A percentile compares a stretch with the other conserved stretches of the same genome.
Conservation (phyloP, 2,797 vertebrate genomes). For the Bovichtus diacanthus region DNA sequence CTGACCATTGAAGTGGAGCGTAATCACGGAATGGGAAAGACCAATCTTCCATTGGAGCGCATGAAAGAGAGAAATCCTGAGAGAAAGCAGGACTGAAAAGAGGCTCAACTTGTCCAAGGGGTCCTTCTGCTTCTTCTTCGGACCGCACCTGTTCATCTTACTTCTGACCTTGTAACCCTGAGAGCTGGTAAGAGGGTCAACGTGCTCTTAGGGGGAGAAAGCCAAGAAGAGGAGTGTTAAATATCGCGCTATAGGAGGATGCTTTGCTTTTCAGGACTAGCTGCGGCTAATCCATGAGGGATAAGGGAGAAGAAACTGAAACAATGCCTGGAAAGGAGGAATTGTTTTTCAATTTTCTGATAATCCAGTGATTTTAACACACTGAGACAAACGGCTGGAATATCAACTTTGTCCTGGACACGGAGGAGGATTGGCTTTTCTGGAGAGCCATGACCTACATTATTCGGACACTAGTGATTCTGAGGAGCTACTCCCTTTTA, state of each 20-base stretch:
- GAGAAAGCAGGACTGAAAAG: slow-evolving; percentile 19
- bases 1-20: slow-evolving; percentile 29
- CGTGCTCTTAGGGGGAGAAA: slow-evolving; percentile 6
- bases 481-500: slow-evolving; percentile 48
- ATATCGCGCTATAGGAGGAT: slow-evolving; percentile 20
- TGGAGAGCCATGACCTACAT: slow-evolving; percentile 68
- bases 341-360: slow-evolving; percentile 3
- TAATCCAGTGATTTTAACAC: slow-evolving; percentile 24
- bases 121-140: slow-evolving; percentile 29
- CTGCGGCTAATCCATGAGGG: not conserved
- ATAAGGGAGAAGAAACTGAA: slow-evolving; percentile 15
- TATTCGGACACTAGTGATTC: slow-evolving; percentile 54
- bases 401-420: slow-evolving; percentile 28
- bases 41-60: slow-evolving; percentile 23
- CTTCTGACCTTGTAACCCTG: slow-evolving; percentile 10
- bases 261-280: slow-evolving; percentile 12
- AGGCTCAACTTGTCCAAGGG: slow-evolving; percentile 41
- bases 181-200: slow-evolving; percentile 20
- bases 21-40: slow-evolving; percentile 11
- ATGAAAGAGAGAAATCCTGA: slow-evolving; percentile 3
- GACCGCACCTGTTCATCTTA: not conserved
- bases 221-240: slow-evolving; percentile 2
- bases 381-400: slow-evolving; percentile 5
- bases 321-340: not conserved
- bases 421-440: slow-evolving; percentile 24